Evolutionary conservation across 2,113 vertebrate genomes (phyloP).

Genomic region (Apodemus sylvaticus): DNA sequence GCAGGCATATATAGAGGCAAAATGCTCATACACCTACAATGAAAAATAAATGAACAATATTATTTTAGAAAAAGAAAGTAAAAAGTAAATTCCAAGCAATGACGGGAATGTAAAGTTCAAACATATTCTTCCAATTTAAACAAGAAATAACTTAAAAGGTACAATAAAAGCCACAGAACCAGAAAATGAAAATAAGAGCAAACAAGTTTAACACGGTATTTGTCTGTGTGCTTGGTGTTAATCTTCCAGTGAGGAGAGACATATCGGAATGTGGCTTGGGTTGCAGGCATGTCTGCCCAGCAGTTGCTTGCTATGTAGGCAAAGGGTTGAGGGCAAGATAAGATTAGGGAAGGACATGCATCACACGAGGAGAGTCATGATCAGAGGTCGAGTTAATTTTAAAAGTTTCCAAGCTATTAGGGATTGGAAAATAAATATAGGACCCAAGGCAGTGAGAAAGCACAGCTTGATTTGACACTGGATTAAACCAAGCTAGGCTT

Average conservation of each 20-base stretch:
- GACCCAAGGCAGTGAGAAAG: neutral
- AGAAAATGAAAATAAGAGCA: neutral
- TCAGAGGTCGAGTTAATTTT: neutral
- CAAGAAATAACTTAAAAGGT: neutral
- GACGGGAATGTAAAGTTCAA: neutral
- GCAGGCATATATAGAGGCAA: too few species aligned
- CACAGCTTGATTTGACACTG: neutral
- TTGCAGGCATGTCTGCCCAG: neutral
- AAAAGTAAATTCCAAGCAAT: neutral
- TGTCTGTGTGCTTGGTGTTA: neutral
- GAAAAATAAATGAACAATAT: neutral
- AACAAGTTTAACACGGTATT: neutral
- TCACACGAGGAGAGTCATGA: neutral
- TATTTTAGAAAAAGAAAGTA: neutral
- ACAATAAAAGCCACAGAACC: neutral
- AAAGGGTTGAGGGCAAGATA: slow-evolving; percentile 68
- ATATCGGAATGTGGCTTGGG: neutral
- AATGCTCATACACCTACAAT: neutral
- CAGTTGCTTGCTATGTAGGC: slow-evolving; percentile 54
- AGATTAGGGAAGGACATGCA: slow-evolving; percentile 47
- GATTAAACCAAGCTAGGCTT: neutral
- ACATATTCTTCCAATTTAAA: neutral
- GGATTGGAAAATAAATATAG: neutral
- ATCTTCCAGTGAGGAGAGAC: neutral
- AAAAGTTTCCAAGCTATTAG: neutral